These are phyloP conservation scores for Botia almorhae DNA, from an alignment of 2,797 vertebrate genomes.

Conservation along the genomic window DNA sequence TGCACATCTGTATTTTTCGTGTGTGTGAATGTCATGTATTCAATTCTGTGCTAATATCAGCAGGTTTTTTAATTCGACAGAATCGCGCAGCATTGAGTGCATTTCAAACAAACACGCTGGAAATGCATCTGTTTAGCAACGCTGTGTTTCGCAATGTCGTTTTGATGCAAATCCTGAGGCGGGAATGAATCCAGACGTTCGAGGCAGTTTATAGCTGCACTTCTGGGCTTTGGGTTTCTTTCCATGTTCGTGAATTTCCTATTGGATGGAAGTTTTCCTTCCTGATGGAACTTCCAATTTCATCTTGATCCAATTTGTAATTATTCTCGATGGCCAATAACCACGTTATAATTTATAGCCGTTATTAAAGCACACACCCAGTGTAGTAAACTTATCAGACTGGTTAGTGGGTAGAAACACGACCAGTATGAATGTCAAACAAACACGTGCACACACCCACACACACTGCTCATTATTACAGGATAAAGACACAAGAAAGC, in stretches of 20 bases:
- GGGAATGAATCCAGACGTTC: not conserved
- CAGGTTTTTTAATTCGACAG: no score
- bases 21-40: no score
- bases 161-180: not conserved
- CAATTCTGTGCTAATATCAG: no score
- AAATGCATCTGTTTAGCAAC: no score
- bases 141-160: not conserved
- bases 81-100: no score
- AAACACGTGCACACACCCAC: not conserved
- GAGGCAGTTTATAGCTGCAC: no score
- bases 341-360: not conserved
- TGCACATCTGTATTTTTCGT: no score
- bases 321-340: not conserved
- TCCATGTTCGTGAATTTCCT: no score
- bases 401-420: not conserved
- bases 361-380: not conserved
- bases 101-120: no score
- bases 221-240: not conserved
- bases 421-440: not conserved
- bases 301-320: not conserved
- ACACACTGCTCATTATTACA: not conserved
- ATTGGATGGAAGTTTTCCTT: no score
- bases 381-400: not conserved
- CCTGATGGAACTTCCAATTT: no score
- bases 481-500: not conserved